Base-by-base conservation (phyloP, 2,113 vertebrate species). In the Axis porcinus region DNA sequence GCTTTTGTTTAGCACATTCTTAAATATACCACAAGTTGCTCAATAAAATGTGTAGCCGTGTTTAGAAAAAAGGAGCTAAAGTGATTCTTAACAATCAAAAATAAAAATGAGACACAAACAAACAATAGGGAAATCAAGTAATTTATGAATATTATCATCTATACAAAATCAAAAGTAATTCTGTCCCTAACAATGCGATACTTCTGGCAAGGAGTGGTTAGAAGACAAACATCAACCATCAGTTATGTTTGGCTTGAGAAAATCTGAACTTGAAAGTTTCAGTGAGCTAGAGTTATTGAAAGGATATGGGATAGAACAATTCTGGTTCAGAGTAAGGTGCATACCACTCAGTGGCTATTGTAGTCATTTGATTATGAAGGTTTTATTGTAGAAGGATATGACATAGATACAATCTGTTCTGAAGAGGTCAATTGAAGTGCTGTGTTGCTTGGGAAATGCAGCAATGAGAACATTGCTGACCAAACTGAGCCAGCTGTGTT, bases 401-500 rank as follows among this genome's bases (percentile, higher is more conserved):
- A 16, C 40, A 81, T 55, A 89, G 70, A 89, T 89, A 57, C 82
- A 89, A 58, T 94, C 83, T 95, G 85, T 90, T 93, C 93, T 83
- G 55, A 86, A 91, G 57, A 45, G 93, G 86, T 94, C 94, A 91
- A 17, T 67, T 70, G 81, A 97, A 97, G 70, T 93, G 70, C 88
- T 93, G 40, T 67, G 64, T 93, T 89, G 93, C 93, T 89, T 70
- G 81, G 94, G 82, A 97, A 97, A 93, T 52, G 47, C 40, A 96
- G 58, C 33, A 55, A 21, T 50, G 95, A 97, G 86, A 94, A 81
- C 47, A 11, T 58, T 58, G 45, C 89, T 95, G 78, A 91, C 94
- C 89, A 97, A 82, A 94, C 28, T 40, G 60, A 97, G 58, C 85
- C 97, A 97, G 95, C 96, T 97, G 94, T 93, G 93, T 78, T 92